Evolutionary conservation across 1,140 invertebrate genomes (phyloP).

Genomic region (Brachionus angularis): DNA sequence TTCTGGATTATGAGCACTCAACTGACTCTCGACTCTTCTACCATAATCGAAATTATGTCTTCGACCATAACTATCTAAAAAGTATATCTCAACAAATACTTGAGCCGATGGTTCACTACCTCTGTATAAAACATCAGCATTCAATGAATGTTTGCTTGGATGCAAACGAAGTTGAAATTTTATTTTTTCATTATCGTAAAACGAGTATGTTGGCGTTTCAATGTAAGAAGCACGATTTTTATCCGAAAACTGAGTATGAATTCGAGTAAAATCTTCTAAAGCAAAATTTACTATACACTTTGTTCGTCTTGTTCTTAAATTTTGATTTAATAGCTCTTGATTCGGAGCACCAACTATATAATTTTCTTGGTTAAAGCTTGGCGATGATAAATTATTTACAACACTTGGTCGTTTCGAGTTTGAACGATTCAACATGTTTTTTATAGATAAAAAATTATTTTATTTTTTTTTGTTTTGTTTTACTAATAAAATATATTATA

Average conservation of each 20-base stretch:
- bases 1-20: conserved; percentile 9
- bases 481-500: too few relatives aligned
- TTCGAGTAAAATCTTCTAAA: conserved; percentile 24
- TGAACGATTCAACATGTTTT: neutral
- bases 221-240: conserved; percentile 22
- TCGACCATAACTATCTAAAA: neutral
- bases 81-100: conserved; percentile 17
- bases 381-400: neutral
- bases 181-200: conserved; percentile 32
- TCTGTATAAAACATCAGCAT: conserved; percentile 12
- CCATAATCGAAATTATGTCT: conserved; percentile 25
- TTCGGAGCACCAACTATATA: neutral
- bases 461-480: too few relatives aligned
- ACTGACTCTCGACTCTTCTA: conserved; percentile 5
- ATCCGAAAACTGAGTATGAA: conserved; percentile 29
- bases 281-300: conserved; percentile 23
- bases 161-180: conserved; percentile 3
- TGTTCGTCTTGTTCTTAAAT: conserved; percentile 11
- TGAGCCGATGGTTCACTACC: conserved; percentile 12
- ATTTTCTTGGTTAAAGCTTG: neutral
- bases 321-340: conserved; percentile 5
- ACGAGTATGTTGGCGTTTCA: conserved; percentile 7
- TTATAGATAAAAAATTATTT: too few relatives aligned
- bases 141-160: conserved; percentile 12
- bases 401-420: neutral